A percentile compares a stretch with the other conserved stretches of the same genome.
Evolutionary conservation across 2,888 invertebrate genomes (phyloP).

Genomic region (Coenonympha glycerion): DNA sequence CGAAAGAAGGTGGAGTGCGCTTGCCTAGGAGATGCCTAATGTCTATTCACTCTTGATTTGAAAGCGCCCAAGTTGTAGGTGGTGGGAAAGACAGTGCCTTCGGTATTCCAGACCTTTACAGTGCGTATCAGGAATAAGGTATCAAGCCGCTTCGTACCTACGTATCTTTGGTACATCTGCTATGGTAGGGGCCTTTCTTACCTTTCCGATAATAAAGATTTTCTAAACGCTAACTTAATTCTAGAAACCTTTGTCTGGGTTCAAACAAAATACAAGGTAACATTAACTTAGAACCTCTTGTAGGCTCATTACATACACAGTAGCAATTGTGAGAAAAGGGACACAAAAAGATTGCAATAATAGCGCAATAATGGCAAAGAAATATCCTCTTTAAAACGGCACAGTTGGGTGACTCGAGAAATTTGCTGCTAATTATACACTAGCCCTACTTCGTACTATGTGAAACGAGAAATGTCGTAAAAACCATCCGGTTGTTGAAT

Average conservation of each 20-base stretch:
- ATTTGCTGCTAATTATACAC: conserved; percentile 23
- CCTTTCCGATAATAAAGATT: not conserved
- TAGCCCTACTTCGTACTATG: not conserved
- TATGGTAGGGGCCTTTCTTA: too few species aligned
- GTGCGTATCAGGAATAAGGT: too few species aligned
- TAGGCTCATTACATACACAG: conserved; percentile 20
- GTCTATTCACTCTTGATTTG: too few species aligned
- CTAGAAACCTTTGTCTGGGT: too few species aligned
- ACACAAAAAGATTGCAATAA: conserved; percentile 24
- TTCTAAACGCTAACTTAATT: not conserved
- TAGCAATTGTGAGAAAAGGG: conserved; percentile 24
- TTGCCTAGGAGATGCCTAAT: too few species aligned
- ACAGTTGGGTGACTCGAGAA: conserved; percentile 27
- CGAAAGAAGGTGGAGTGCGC: too few species aligned
- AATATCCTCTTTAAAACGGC: conserved; percentile 21
- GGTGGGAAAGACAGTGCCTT: too few species aligned
- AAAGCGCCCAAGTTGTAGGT: too few species aligned
- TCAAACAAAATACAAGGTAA: conserved; percentile 1
- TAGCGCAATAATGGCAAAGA: conserved; percentile 21
- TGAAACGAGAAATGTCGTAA: not conserved
- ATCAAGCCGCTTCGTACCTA: too few species aligned
- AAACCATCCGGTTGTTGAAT: not conserved
- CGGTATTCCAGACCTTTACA: too few species aligned
- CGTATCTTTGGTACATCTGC: too few species aligned
- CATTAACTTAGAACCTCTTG: conserved; percentile 11